Evolutionary conservation across 2,113 vertebrate species (phyloP).

Genomic region (Pollimyrus isidori): DNA sequence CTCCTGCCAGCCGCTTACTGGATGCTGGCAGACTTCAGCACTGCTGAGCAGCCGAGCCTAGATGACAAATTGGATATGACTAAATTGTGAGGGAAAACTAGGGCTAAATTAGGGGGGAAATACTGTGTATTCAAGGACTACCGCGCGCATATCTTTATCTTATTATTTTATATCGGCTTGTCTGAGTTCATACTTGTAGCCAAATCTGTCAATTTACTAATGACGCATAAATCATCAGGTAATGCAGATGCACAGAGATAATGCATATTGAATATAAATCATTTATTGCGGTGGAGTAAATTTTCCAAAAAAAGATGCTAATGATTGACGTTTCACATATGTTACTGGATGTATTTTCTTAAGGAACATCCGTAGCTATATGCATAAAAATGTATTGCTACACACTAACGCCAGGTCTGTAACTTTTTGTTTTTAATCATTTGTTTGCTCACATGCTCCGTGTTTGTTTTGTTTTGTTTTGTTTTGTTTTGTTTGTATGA

Average conservation of each 20-base stretch:
- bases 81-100: background rate
- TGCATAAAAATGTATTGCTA: background rate
- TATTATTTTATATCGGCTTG: background rate
- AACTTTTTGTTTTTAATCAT: background rate
- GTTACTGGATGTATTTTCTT: background rate
- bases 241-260: background rate
- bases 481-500: background rate
- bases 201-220: background rate
- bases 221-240: background rate
- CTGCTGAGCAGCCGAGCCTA: background rate
- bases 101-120: background rate
- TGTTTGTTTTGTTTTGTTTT: background rate
- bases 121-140: slow-evolving; percentile 1
- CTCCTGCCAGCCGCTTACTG: background rate
- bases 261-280: background rate
- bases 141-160: background rate
- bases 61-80: slow-evolving; percentile 1
- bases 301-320: background rate
- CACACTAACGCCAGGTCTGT: background rate
- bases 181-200: background rate
- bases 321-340: background rate
- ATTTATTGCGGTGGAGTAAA: background rate
- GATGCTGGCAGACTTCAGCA: background rate
- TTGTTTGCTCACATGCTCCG: background rate
- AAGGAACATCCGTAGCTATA: background rate